Percentiles rank a stretch among this genome's conserved stretches.
Conservation (phyloP, 35 echinoderm and acorn worm species). For the Diadema setosum region DNA sequence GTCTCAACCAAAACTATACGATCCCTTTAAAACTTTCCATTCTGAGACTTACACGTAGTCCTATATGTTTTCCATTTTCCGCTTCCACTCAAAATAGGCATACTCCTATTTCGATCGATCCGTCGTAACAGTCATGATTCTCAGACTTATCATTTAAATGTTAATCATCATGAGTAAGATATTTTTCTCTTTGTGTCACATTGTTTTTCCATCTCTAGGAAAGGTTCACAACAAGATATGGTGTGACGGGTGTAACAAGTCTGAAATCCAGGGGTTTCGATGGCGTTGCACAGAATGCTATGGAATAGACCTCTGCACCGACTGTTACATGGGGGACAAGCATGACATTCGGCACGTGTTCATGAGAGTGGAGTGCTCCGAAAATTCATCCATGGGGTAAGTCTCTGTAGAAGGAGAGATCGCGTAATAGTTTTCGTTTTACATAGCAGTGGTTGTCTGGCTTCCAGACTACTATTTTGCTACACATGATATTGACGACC, state of each 20-base stretch:
- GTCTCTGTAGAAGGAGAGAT: not conserved
- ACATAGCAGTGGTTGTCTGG: too few species aligned
- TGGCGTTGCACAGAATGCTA: slow-evolving; percentile 85
- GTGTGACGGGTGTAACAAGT: slow-evolving; percentile 73
- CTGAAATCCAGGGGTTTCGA: slow-evolving; percentile 78
- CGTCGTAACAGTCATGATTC: not conserved
- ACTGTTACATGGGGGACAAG: slow-evolving; percentile 90
- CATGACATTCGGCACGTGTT: slow-evolving; percentile 77
- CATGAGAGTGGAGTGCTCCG: slow-evolving; percentile 54
- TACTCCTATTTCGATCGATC: not conserved
- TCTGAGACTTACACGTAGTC: not conserved
- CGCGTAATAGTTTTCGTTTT: too few species aligned
- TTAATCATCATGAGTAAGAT: not conserved
- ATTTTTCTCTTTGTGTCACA: not conserved
- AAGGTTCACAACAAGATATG: slow-evolving; percentile 80
- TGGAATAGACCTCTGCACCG: slow-evolving; percentile 85
- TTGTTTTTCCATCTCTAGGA: slow-evolving; percentile 15
- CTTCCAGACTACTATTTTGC: too few species aligned
- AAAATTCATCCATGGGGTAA: slow-evolving; percentile 74
- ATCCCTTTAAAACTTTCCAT: too few species aligned
- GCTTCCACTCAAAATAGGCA: not conserved
- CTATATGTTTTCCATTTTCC: not conserved
- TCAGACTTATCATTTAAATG: not conserved
- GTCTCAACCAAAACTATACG: too few species aligned
- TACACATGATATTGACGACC: too few species aligned